Base-by-base conservation (phyloP, 2,888 invertebrate genomes). In the Iselma pallidipennis region DNA sequence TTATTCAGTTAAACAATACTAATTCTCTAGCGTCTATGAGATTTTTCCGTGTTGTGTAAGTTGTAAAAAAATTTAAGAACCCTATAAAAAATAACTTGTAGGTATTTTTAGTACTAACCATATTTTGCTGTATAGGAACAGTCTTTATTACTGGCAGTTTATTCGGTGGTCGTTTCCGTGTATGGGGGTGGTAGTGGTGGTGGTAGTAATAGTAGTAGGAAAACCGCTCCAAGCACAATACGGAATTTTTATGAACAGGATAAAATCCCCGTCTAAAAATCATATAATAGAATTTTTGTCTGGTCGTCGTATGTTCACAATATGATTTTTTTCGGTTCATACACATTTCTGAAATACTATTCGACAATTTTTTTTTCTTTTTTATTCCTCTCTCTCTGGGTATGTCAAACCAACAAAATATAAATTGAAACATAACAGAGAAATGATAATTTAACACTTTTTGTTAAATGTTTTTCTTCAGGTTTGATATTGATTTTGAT, bases 181-280 rank as follows among this genome's bases (percentile, higher is more conserved):
- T 25, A 16, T 29, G 14, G n/a, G 49, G 19, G 14, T 49, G 7
- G 4, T 7, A 9, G 7, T 21, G 26, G 49, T 19, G n/a, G 4
- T 65, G 68, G 71, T 67, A 67, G 71, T 71, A 70, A 69, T 69
- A 63, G 64, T 66, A 63, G 57, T 63, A 69, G 67, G 70, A 70
- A 72, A 73, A 67, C 74, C 69, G 64, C 71, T 61, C 67, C 65
- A 49, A 67, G 71, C 71, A 62, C 68, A 70, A 71, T 71, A 66
- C 66, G 72, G 73, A 73, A 73, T 74, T 74, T 73, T 74, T 74
- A 74, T 74, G 70, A 72, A 73, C 66, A 62, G 69, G 67, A 70
- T 68, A 69, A 73, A 73, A 73, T 72, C 71, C 67, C 70, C 42
- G 19, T 69, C 69, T 70, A 68, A 74, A 72, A 73, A 42, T 72